Percentiles rank a stretch among this genome's conserved stretches.
Conservation (phyloP, 1,140 invertebrate species). For the Platyscapa corneri region DNA sequence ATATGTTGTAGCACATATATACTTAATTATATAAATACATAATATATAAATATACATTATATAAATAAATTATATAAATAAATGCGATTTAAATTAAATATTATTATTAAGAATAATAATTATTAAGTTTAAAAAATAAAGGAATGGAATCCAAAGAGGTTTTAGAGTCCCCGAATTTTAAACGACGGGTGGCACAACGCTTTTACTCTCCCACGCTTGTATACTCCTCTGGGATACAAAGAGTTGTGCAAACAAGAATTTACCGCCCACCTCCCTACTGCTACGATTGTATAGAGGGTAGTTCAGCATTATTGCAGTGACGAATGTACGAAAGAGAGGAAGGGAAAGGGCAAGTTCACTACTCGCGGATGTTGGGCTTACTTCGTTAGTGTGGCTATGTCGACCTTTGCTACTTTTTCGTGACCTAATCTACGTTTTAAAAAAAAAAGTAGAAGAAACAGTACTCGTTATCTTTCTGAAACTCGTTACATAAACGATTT, state of each 20-base stretch:
- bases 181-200: too few species aligned
- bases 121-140: too few species aligned
- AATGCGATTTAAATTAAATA: too few species aligned
- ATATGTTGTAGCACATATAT: too few species aligned
- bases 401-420: background rate
- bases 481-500: background rate
- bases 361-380: constrained; percentile 23
- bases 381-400: constrained; percentile 39
- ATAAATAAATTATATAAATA: too few species aligned
- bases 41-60: too few species aligned
- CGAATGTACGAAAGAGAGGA: background rate
- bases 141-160: too few species aligned
- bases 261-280: constrained; percentile 26
- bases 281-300: constrained; percentile 58
- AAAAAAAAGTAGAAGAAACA: background rate
- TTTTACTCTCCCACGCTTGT: too few species aligned
- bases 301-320: constrained; percentile 21
- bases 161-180: too few species aligned
- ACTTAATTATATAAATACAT: too few species aligned
- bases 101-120: too few species aligned
- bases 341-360: constrained; percentile 36
- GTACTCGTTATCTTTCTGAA: constrained; percentile 23
- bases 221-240: constrained; percentile 62
- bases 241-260: constrained; percentile 67
- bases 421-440: background rate